These are phyloP conservation scores for Bubo blakistoni DNA, from an alignment of 2,113 vertebrate genomes.

Conservation along the genomic window DNA sequence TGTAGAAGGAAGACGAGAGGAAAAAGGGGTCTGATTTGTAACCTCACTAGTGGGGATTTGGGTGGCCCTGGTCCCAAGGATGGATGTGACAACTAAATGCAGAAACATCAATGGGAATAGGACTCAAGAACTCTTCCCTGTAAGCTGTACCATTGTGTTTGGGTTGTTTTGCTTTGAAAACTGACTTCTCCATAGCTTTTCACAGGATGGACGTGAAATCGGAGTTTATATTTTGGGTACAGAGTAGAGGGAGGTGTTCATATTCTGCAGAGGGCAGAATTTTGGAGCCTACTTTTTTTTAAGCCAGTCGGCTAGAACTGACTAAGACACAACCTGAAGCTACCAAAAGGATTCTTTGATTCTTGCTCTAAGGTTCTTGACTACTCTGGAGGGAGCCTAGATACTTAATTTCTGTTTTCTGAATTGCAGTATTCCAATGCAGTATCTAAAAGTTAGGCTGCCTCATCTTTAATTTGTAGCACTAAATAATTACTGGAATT, in stretches of 20 bases:
- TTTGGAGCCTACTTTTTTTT: not conserved
- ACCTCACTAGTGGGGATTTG: not conserved
- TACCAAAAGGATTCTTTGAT: not conserved
- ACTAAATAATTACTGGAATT: not conserved
- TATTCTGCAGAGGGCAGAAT: not conserved
- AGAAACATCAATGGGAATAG: not conserved
- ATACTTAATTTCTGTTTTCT: not conserved
- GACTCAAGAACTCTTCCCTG: not conserved
- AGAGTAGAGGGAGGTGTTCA: not conserved
- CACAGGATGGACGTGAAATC: not conserved
- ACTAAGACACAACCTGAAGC: not conserved
- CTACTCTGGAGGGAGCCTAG: not conserved
- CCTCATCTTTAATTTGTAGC: not conserved
- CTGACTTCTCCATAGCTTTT: not conserved
- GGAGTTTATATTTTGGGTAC: not conserved
- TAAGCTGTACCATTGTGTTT: not conserved
- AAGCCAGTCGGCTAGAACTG: not conserved
- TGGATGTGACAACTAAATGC: not conserved
- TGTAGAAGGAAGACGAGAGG: not conserved
- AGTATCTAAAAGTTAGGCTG: not conserved
- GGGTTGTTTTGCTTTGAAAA: not conserved
- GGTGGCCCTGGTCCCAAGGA: fast-evolving
- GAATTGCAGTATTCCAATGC: not conserved
- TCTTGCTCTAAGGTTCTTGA: not conserved
- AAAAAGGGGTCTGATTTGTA: not conserved